Conservation (phyloP, 2,797 vertebrate species). For the Oryzias sinensis region DNA sequence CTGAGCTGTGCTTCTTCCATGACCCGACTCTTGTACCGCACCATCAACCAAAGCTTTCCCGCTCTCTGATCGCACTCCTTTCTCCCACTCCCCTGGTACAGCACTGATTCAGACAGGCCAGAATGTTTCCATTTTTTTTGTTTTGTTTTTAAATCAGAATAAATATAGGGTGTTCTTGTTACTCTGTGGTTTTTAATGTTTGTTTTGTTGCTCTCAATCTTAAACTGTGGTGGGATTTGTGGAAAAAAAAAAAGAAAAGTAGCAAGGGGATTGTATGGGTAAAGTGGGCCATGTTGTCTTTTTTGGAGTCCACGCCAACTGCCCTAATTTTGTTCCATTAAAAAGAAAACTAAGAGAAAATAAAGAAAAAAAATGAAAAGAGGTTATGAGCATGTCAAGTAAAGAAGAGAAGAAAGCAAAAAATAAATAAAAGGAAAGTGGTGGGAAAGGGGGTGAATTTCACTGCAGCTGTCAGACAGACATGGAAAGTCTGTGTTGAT, state of each 20-base stretch:
- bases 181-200: slow-evolving; percentile 55
- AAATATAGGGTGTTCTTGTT: slow-evolving; percentile 52
- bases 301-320: slow-evolving; percentile 82
- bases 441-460: slow-evolving; percentile 51
- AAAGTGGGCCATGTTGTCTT: slow-evolving; percentile 71
- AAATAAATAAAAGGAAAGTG: slow-evolving; percentile 21
- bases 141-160: slow-evolving; percentile 40
- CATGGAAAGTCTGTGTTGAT: slow-evolving; percentile 67
- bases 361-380: slow-evolving; percentile 59
- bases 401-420: slow-evolving; percentile 55
- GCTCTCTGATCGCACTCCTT: slow-evolving; percentile 65
- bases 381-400: slow-evolving; percentile 61
- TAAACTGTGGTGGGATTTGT: slow-evolving; percentile 71
- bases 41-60: slow-evolving; percentile 63
- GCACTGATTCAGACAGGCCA: slow-evolving; percentile 55
- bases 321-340: slow-evolving; percentile 80
- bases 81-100: slow-evolving; percentile 57
- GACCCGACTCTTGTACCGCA: slow-evolving; percentile 71
- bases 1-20: slow-evolving; percentile 69
- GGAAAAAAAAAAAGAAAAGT: slow-evolving; percentile 41
- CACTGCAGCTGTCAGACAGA: slow-evolving; percentile 62
- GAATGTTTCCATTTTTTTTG: slow-evolving; percentile 32
- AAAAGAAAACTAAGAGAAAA: slow-evolving; percentile 58
- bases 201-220: slow-evolving; percentile 64
- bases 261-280: slow-evolving; percentile 67